Evolutionary conservation across 2,888 invertebrate genomes (phyloP).

Genomic region (Caradrina clavipalpis): DNA sequence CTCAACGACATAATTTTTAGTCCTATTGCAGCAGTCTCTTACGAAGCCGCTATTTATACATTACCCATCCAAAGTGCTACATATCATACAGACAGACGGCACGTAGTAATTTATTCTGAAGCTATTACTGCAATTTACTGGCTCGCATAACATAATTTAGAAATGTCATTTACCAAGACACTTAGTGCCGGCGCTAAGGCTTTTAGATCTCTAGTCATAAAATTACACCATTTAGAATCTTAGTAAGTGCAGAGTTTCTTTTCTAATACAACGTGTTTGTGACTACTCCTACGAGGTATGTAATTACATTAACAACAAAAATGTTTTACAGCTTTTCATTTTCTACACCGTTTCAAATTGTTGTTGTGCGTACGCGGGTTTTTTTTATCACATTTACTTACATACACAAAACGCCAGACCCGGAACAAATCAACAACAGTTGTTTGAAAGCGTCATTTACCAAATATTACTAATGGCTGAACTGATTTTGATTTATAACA

Average conservation of each 20-base stretch:
- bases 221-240: conserved; percentile 20
- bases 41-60: conserved; percentile 7
- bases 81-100: conserved; percentile 35
- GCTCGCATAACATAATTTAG: conserved; percentile 42
- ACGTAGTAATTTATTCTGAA: conserved; percentile 36
- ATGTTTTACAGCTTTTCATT: neutral
- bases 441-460: no score
- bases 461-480: no score
- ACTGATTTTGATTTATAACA: no score
- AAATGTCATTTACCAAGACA: conserved; percentile 46
- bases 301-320: neutral
- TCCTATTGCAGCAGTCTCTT: conserved; percentile 9
- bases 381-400: no score
- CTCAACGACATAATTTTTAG: neutral
- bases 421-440: no score
- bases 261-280: neutral
- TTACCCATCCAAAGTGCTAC: conserved; percentile 13
- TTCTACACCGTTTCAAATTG: neutral
- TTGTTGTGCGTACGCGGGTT: neutral
- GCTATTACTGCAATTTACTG: conserved; percentile 44
- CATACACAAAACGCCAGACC: no score
- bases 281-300: neutral
- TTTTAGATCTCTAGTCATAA: conserved; percentile 29
- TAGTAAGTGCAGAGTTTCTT: conserved; percentile 1
- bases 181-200: conserved; percentile 13